Base-by-base conservation (phyloP, 2,888 invertebrate species). In the Eremobia ochroleuca region DNA sequence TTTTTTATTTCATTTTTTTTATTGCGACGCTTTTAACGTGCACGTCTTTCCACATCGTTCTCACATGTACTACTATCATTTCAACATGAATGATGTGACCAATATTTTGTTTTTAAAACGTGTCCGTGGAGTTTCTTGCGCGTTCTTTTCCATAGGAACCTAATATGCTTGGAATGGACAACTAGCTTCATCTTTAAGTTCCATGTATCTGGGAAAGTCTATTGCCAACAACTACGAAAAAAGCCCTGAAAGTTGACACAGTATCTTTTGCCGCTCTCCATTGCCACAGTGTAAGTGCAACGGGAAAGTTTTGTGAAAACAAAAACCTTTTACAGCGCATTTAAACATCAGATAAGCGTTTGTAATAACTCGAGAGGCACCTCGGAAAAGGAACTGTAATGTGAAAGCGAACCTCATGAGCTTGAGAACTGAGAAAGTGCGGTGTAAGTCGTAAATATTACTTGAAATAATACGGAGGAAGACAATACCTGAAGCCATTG, bases 341-440 rank as follows among this genome's bases (percentile, higher is more conserved):
- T 77, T 77, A 83, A 78, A 28, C 77, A 71, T 80, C 80, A 58
- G 81, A 64, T 80, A 85, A 62, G 31, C 52, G 31, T 59, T 68
- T 62, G 71, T 64, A 49, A 81, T 67, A 81, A 68, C 69, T 64
- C 46, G 31, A 62, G 59, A 73, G 78, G 61, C 49, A 52, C 34
- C 31, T 68, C n/a, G 49, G 84, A 43, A 73, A 84, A 68, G 65
- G 68, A 68, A 74, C 83, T 83, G 87, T 78, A 87, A 67, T 79
- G 84, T 87, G 87, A 84, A 84, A 84, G 84, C 62, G n/a, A 37
- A 76, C 59, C 66, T 81, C 85, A 49, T 73, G 40, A 72, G 77
- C 83, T 46, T 79, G 79, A 64, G 80, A 82, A 71, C 40, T 73
- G 74, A 73, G 87, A 84, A 83, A 84, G 83, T 70, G 46, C 28